Conservation (phyloP, 2,113 vertebrate species). For the Elaphurus davidianus region DNA sequence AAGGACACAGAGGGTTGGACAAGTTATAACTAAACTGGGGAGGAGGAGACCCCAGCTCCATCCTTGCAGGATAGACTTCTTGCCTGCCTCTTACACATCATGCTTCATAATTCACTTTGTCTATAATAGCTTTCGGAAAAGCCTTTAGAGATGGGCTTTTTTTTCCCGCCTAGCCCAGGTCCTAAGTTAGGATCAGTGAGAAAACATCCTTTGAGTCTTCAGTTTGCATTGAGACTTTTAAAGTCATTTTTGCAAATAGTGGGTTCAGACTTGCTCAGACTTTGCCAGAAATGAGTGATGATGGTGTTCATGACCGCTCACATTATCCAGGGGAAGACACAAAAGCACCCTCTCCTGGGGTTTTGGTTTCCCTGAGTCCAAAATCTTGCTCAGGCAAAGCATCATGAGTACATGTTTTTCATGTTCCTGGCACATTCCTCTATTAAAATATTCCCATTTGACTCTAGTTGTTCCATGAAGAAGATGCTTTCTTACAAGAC, state of each 20-base stretch:
- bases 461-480: not conserved
- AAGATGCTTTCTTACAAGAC: not conserved
- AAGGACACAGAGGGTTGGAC: not conserved
- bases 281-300: not conserved
- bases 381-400: not conserved
- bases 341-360: not conserved
- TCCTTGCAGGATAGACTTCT: not conserved
- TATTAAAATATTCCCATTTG: not conserved
- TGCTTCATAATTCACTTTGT: not conserved
- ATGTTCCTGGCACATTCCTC: not conserved
- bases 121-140: not conserved
- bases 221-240: not conserved
- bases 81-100: not conserved
- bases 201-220: not conserved
- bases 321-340: not conserved
- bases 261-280: not conserved
- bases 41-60: not conserved
- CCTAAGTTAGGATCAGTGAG: not conserved
- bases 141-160: not conserved
- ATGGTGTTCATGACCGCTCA: not conserved
- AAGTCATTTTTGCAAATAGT: not conserved
- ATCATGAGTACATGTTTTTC: not conserved
- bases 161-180: accelerated
- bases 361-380: not conserved
- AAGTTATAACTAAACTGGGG: not conserved